Conservation (phyloP, 2,113 vertebrate genomes). For the Stigmatopora argus region DNA sequence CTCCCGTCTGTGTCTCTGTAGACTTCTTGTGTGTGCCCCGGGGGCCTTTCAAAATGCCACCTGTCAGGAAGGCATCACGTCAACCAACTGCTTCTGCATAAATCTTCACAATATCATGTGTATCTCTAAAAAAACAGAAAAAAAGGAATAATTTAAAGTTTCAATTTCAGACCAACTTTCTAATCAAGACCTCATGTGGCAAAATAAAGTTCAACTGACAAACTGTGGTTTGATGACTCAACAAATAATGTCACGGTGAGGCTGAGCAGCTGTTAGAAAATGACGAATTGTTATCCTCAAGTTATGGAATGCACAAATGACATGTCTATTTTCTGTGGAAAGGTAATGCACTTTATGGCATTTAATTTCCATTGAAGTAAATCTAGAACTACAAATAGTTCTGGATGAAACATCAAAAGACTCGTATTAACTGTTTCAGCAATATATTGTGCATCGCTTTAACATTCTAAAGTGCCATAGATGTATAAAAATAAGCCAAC, state of each 20-base stretch:
- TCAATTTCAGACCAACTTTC: background rate
- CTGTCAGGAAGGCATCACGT: slow-evolving; percentile 29
- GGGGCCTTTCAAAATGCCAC: slow-evolving; percentile 36
- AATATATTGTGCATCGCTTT: no score
- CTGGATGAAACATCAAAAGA: no score
- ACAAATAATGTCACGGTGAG: background rate
- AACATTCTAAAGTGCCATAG: no score
- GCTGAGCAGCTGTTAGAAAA: background rate
- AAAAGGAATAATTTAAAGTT: background rate
- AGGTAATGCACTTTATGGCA: no score
- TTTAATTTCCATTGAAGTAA: no score
- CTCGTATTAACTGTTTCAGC: no score
- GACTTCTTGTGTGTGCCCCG: slow-evolving; percentile 21
- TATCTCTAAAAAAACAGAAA: background rate
- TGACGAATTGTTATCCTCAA: background rate
- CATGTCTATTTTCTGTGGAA: background rate
- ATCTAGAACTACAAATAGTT: no score
- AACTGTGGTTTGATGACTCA: background rate
- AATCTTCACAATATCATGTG: background rate
- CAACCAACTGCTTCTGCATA: slow-evolving; percentile 8
- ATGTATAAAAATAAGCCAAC: no score
- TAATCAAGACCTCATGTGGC: background rate
- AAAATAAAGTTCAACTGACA: background rate
- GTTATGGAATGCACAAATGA: background rate
- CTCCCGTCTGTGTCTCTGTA: slow-evolving; percentile 6